These are phyloP conservation scores for Coryphaenoides rupestris DNA, from an alignment of 2,113 vertebrate genomes.

Conservation along the genomic window DNA sequence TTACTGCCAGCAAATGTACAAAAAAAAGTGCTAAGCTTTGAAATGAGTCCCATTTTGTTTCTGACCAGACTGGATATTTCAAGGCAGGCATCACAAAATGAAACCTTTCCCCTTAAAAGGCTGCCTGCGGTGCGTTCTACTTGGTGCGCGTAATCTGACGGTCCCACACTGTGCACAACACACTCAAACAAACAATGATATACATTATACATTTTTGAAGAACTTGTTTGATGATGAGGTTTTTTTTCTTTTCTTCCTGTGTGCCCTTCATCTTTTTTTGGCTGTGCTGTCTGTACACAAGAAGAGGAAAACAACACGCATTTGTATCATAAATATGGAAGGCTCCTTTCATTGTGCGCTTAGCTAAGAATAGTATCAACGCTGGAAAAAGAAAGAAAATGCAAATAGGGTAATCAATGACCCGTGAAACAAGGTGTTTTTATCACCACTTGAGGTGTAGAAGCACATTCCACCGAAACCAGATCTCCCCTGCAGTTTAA, in stretches of 20 bases:
- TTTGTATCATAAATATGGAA: conserved; percentile 49
- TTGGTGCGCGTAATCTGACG: conserved; percentile 64
- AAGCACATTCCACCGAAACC: conserved; percentile 51
- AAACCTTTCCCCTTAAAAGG: conserved; percentile 80
- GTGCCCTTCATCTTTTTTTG: conserved; percentile 14
- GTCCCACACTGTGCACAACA: conserved; percentile 77
- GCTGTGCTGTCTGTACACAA: conserved; percentile 11
- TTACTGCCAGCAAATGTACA: conserved; percentile 77
- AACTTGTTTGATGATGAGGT: conserved; percentile 66
- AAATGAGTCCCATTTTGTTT: conserved; percentile 80
- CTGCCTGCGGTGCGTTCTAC: conserved; percentile 63
- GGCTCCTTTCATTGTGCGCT: conserved; percentile 43
- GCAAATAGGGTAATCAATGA: conserved; percentile 54
- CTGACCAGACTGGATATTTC: conserved; percentile 76
- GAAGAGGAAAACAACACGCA: conserved; percentile 46
- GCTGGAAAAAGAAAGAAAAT: conserved; percentile 51
- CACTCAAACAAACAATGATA: conserved; percentile 77
- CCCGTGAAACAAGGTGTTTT: conserved; percentile 71
- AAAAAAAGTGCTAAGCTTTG: conserved; percentile 75
- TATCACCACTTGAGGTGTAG: conserved; percentile 55
- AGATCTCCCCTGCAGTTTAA: conserved; percentile 39
- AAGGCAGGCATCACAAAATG: conserved; percentile 78
- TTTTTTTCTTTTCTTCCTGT: too few species aligned
- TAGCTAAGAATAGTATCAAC: conserved; percentile 48
- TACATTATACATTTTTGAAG: conserved; percentile 47